Base-by-base conservation (phyloP, 2,888 invertebrate genomes). In the Mylabris sibirica region DNA sequence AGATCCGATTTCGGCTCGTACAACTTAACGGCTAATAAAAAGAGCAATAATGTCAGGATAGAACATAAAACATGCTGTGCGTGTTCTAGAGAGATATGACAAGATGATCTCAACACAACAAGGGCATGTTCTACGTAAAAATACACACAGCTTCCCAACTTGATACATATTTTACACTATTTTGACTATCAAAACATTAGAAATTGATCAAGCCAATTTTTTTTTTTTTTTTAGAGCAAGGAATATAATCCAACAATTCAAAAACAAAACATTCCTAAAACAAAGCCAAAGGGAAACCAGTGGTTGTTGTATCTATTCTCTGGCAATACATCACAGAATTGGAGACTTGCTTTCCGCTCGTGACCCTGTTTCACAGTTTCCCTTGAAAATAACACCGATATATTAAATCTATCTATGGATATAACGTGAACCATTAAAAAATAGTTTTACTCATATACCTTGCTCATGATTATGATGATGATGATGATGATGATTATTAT, bases 1-100 rank as follows among this genome's bases (percentile, higher is more conserved):
- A 74, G 75, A 76, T 76, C 72, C 74, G 76, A 78, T 79, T 77
- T 74, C 71, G 66, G 73, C 75, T 78, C 78, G 80, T 80, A 79
- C 78, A 76, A 80, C 77, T 81, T 82, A 83, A 82, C 82, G 78
- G 80, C 80, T 83, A 83, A 83, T 83, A 83, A 83, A 83, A 83
- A 81, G 81, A 77, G 77, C 82, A 83, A 83, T 83, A 83, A 83
- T 76, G 83, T 83, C 83, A 79, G 77, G 74, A 72, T 70, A 72
- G 81, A 68, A 77, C 80, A 82, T 83, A 82, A 83, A 83, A 79
- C 81, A 82, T 75, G 74, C 77, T 76, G 79, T 82, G 82, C 83
- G 82, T 83, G 83, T 82, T 82, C 77, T 76, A 75, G 75, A 74
- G 79, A 83, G 83, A 83, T 83, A 82, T 80, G 80, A 79, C 79